Evolutionary conservation across 2,113 vertebrate genomes (phyloP).

Genomic region (Caretta caretta): DNA sequence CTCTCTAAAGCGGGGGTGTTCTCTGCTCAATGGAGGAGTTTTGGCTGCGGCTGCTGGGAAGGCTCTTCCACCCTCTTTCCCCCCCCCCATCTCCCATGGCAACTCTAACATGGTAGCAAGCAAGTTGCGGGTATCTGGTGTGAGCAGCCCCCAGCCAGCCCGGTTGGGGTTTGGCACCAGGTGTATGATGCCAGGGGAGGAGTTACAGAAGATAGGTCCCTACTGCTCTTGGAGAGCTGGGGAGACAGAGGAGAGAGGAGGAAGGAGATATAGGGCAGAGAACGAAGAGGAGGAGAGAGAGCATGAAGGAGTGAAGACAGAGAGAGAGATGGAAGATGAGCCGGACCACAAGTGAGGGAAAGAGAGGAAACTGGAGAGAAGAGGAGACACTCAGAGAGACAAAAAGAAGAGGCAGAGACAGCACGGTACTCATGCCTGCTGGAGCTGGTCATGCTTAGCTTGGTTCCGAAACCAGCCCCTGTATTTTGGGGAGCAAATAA

Average conservation of each 20-base stretch:
- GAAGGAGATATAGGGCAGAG: neutral
- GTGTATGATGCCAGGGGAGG: neutral
- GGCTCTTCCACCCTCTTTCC: slow-evolving; percentile 46
- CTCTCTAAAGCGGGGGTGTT: slow-evolving; percentile 66
- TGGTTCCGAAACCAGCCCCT: neutral
- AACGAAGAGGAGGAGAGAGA: neutral
- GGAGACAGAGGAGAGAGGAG: accelerated
- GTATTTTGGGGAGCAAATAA: neutral
- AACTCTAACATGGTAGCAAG: slow-evolving; percentile 68
- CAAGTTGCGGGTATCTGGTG: slow-evolving; percentile 68
- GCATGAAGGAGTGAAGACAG: neutral
- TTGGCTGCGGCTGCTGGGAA: slow-evolving; percentile 61
- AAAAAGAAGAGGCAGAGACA: neutral
- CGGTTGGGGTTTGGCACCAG: neutral
- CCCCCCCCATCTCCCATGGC: slow-evolving; percentile 71
- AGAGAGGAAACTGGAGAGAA: neutral
- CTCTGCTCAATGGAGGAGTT: slow-evolving; percentile 65
- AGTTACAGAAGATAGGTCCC: neutral
- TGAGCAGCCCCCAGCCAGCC: neutral
- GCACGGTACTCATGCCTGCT: neutral
- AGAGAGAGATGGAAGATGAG: accelerated
- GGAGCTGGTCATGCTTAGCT: neutral
- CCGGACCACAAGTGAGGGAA: neutral
- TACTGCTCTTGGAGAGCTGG: neutral
- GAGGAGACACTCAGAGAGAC: neutral